Conservation (phyloP, 2,888 invertebrate genomes). For the Apodemia zela region DNA sequence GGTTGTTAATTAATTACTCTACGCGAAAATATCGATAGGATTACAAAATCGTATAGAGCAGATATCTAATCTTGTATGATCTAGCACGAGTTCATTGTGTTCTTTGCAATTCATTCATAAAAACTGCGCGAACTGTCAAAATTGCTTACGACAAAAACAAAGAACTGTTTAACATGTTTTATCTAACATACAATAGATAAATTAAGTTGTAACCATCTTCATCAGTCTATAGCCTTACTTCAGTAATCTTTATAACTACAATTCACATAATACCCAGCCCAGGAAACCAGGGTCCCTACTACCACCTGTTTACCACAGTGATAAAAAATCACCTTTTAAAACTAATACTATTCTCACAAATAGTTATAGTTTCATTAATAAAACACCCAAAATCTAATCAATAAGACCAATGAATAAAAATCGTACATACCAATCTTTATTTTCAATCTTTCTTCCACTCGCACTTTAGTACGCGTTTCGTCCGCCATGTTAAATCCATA, state of each 20-base stretch:
- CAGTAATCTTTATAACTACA: not conserved
- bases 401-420: conserved; percentile 32
- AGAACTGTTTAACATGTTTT: conserved; percentile 32
- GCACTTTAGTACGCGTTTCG: conserved; percentile 90
- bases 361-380: not conserved
- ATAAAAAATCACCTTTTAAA: conserved; percentile 50
- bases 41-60: conserved; percentile 41
- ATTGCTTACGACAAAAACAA: conserved; percentile 62
- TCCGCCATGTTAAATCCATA: conserved; percentile 96
- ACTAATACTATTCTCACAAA: not conserved
- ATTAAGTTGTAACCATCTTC: not conserved
- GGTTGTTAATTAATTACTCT: not conserved
- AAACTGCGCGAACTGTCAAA: conserved; percentile 68
- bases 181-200: not conserved
- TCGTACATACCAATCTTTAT: conserved; percentile 93
- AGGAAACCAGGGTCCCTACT: conserved; percentile 24
- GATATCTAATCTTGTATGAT: conserved; percentile 61
- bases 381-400: conserved; percentile 8
- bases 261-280: conserved; percentile 14
- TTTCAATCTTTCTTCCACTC: conserved; percentile 95
- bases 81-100: conserved; percentile 65
- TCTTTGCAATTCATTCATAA: conserved; percentile 72
- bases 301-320: conserved; percentile 75
- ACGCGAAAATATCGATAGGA: conserved; percentile 15
- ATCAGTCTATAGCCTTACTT: not conserved